Conservation (phyloP, 2,797 vertebrate species). For the Hephaestus fuliginosus region DNA sequence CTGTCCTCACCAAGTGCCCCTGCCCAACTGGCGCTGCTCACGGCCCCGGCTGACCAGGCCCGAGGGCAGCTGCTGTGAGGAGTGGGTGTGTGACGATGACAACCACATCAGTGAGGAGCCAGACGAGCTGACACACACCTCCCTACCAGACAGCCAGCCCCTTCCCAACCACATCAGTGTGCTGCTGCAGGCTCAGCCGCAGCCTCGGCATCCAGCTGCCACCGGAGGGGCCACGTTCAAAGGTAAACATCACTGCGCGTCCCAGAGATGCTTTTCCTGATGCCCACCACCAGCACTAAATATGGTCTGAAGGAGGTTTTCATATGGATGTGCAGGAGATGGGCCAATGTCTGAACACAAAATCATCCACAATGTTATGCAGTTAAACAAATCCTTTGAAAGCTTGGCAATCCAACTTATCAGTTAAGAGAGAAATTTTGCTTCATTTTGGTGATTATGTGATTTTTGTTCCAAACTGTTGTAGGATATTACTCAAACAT, state of each 20-base stretch:
- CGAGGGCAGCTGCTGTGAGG: slow-evolving; percentile 78
- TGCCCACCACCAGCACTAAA: background rate
- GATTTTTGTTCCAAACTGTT: too few species aligned
- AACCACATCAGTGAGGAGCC: slow-evolving; percentile 82
- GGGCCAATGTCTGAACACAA: background rate
- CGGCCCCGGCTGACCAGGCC: slow-evolving; percentile 67
- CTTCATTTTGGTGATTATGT: too few species aligned
- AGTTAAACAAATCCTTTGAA: background rate
- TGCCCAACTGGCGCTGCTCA: slow-evolving; percentile 77
- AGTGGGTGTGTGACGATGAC: slow-evolving; percentile 83
- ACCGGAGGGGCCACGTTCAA: slow-evolving; percentile 43
- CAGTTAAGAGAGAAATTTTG: background rate
- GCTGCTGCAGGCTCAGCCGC: slow-evolving; percentile 45
- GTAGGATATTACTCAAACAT: background rate
- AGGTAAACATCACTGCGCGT: slow-evolving; percentile 62
- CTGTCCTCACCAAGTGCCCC: slow-evolving; percentile 80
- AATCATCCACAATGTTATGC: background rate
- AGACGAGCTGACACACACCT: slow-evolving; percentile 35
- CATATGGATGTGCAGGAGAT: slow-evolving; percentile 6
- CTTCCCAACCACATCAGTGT: slow-evolving; percentile 80
- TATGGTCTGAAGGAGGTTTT: slow-evolving; percentile 3
- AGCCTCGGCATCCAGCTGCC: slow-evolving; percentile 38
- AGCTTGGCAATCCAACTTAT: background rate
- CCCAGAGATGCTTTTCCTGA: background rate
- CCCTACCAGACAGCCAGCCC: slow-evolving; percentile 32